Base-by-base conservation (phyloP, 2,888 invertebrate genomes). In the Agonopterix subpropinquella region DNA sequence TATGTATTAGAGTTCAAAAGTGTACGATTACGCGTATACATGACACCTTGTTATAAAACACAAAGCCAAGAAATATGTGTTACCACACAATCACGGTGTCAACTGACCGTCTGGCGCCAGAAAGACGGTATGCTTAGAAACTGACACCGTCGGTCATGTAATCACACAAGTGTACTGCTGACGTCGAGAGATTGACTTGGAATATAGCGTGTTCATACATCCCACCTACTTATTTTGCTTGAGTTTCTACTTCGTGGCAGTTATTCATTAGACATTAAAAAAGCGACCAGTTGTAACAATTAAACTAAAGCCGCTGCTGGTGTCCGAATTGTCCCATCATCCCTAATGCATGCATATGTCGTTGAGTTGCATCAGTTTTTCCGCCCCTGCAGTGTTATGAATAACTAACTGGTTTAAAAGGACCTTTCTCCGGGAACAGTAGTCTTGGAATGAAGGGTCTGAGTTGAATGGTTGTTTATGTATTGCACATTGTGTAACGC, bases 301-400 rank as follows among this genome's bases (percentile, higher is more conserved):
- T 80, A 80, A 75, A 72, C 61, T 59, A 60, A 28, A 64, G 68
- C 69, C 69, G 62, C 70, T 76, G 62, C 70, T 76, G 75, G 80
- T 75, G 77, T 78, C 72, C 74, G 73, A 73, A 75, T 77, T 73
- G 78, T 80, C 73, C 77, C 84, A 81, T 83, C 79, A 70, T 72
- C 76, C 78, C 77, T 86, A 87, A 87, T 85, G 86, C 85, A 80
- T 85, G 78, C 87, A 87, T 84, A 87, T 87, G 87, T 80, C 83
- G 80, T 79, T 79, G 78, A 83, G 80, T 79, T 79, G 78, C 77
- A 81, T 79, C 78, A 80, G 70, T 70, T 77, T 77, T 78, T 66
- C 76, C 80, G 79, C 81, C 85, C 86, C 77, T 62, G 64, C 67
- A 66, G 60, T 71, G 64, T 70, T 75, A 75, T 77, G 73, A 77